Base-by-base conservation (phyloP, 2,888 invertebrate genomes). In the Lepidonotus clava region DNA sequence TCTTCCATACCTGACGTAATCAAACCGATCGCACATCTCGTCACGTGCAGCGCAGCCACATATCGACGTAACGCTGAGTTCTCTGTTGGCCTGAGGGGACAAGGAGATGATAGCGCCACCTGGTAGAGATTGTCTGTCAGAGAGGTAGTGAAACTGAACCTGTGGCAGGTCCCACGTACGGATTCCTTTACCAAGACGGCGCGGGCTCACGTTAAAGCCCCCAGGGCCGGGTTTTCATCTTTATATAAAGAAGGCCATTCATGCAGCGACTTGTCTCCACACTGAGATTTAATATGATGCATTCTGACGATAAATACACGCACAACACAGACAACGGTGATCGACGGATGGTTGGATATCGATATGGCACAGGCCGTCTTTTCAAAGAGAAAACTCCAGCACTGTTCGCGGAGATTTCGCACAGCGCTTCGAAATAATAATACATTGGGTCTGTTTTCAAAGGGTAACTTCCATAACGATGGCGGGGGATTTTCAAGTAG, bases 241-340 rank as follows among this genome's bases (percentile, higher is more conserved):
- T 28, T 1, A 32, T 32, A 28, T 61, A 32, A 71, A 71, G 36
- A 71, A 32, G 71, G 38, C 14, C 36, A 36, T 71, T 34, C 71
- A 38, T 1, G 1, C 38, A 6, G 38, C 36, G 5, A 34, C 71
- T n/a, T 34, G 36, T 71, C 34, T 6, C 36, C 8, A 46, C 46
- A 46, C 46, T 18, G 46, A 46, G 8, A 46, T 18, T 46, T 46
- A 46, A 32, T 34, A 6, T 28, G 66, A 21, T 11, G 56, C 56
- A 66, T 66, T 66, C 66, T 28, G 32, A 66, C n/a, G 66, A 14
- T 36, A 71, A 71, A 36, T 71, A 34, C 71, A 71, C n/a, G 28
- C 34, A 34, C 71, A 71, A 34, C 71, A 71, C n/a, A 5, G 8
- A 34, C 71, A 71, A 34, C 1, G 71, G 18, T 21, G 34, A 14